A percentile compares a stretch with the other conserved stretches of the same genome.
phyloP scores from a whole-genome alignment of 2,888 invertebrate genomes.

The Notodonta dromedarius region DNA sequence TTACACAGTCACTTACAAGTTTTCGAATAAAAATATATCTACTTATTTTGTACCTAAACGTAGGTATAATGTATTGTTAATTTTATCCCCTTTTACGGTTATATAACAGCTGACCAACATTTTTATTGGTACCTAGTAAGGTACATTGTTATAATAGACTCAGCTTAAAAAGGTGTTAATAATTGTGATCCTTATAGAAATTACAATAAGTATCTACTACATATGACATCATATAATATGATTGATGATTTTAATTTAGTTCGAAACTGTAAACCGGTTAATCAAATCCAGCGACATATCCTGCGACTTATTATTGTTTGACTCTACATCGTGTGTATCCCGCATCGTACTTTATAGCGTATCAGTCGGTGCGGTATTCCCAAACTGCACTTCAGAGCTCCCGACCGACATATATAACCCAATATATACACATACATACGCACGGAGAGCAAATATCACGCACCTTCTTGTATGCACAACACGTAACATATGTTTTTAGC shows the following conservation, averaged over 20 bases:
- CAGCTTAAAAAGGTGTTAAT: no score
- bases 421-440: slow-evolving; percentile 33
- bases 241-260: slow-evolving; percentile 11
- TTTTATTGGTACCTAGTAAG: no score
- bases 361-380: slow-evolving; percentile 83
- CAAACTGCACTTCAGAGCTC: slow-evolving; percentile 82
- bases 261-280: slow-evolving; percentile 13
- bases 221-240: no score
- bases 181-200: no score
- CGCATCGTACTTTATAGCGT: slow-evolving; percentile 73
- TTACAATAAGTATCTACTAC: no score
- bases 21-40: no score
- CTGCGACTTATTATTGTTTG: neutral
- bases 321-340: slow-evolving; percentile 40
- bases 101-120: no score
- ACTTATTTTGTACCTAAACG: no score
- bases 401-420: slow-evolving; percentile 60
- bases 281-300: slow-evolving; percentile 40
- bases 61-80: no score
- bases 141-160: no score
- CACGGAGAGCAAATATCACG: slow-evolving; percentile 29
- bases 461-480: slow-evolving; percentile 57
- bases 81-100: no score
- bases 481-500: slow-evolving; percentile 68
- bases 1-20: no score